phyloP scores from a whole-genome alignment of 2,888 invertebrate species.

The Cerastoderma edule region DNA sequence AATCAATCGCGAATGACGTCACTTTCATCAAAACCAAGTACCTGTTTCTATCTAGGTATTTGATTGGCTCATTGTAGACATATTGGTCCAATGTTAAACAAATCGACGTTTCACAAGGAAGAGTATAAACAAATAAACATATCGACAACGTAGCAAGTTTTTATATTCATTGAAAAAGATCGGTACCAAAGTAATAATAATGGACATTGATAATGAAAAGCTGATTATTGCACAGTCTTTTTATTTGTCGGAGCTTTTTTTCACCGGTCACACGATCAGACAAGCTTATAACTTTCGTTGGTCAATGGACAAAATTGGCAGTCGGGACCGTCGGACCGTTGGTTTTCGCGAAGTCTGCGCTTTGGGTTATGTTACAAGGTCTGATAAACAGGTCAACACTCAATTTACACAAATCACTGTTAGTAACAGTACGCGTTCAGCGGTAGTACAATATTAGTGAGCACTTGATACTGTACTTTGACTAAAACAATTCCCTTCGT shows the following conservation, averaged over 20 bases:
- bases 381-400: too few species aligned
- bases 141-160: not conserved
- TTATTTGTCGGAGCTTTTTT: not conserved
- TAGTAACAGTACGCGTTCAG: too few species aligned
- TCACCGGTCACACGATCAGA: not conserved
- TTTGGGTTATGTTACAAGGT: too few species aligned
- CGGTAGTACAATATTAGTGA: too few species aligned
- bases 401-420: too few species aligned
- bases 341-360: not conserved
- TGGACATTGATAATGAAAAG: not conserved
- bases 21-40: too few species aligned
- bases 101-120: not conserved
- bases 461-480: too few species aligned
- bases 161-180: not conserved
- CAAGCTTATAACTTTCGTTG: not conserved
- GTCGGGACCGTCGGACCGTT: not conserved
- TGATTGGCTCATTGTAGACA: too few species aligned
- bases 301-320: not conserved
- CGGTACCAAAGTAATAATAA: not conserved
- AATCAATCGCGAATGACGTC: too few species aligned
- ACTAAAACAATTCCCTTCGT: too few species aligned
- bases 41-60: too few species aligned
- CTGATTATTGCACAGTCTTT: not conserved
- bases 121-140: not conserved
- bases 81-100: not conserved